Base-by-base conservation (phyloP, 2,888 invertebrate species). In the Sussaba pulchella region DNA sequence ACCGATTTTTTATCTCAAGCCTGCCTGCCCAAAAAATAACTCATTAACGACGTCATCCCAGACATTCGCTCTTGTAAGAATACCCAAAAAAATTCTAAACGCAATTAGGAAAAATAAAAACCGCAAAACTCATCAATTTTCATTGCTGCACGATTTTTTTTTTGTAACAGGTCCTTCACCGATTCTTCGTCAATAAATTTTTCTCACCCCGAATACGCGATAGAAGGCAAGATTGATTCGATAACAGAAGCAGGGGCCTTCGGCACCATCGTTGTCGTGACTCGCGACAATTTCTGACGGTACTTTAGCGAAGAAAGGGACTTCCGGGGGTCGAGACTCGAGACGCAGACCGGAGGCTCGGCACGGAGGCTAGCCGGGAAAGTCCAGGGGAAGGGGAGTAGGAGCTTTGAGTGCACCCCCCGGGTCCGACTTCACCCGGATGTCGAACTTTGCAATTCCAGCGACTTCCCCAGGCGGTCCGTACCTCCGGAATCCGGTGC, bases 371-470 rank as follows among this genome's bases (percentile, higher is more conserved):
- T 45, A 47, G 71, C 45, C 54, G 54, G 36, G 12, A 45, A 78
- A 70, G 69, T n/a, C n/a, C n/a, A 31, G 31, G 31, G 31, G 31
- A 6, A 2, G 31, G 31, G 6, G 31, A 6, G n/a, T n/a, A n/a
- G 31, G 31, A 6, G 6, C 66, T 81, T 64, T 64, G 76, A 71
- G 72, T 72, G 72, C 57, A 41, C 63, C 57, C 63, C 57, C 54
- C 64, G 36, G 61, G 67, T 63, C 52, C 26, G 26, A 54, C 54
- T 70, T 52, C 47, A 43, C 47, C 64, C 71, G 76, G 69, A 81
- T 73, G 81, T 73, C 81, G 77, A 81, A 81, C 81, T 81, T 81
- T 81, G 77, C 77, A 81, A 77, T 81, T 81, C 77, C 73, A 69
- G 63, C 63, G 67, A 80, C 72, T 72, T 75, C 70, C 50, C 66